Base-by-base conservation (phyloP, 2,888 invertebrate species). In the Trimorus sp. region DNA sequence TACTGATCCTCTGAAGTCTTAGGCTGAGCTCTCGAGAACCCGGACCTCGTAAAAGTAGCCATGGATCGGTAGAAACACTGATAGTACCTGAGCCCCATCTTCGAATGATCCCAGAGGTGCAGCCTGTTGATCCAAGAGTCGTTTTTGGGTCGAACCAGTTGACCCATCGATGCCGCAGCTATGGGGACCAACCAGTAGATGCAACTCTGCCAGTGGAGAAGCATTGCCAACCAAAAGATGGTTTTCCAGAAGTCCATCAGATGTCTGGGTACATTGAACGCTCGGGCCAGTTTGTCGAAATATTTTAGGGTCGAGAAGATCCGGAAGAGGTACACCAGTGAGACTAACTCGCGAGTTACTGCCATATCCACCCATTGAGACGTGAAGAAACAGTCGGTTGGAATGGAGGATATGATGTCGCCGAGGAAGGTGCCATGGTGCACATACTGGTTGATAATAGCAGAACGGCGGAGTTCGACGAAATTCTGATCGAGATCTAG, bases 141-240 rank as follows among this genome's bases (percentile, higher is more conserved):
- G 45, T 85, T 83, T 2, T 69, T 9, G 0, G 90, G 89, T 14
- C 69, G 62, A 26, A 58, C 11, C 0, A 87, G 87, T 3, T n/a
- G 9, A 1, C 49, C 40, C 49, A 87, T 7, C 0, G 89, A 88
- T 0, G 79, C 73, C 9, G 77, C 63, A 0, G 83, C 84, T 9
- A 90, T 73, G 0, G 91, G 90, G 7, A 90, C 70, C n/a, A 90
- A 79, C 88, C 90, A 91, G 15, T 85, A 88, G 3, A 90, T 59
- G 42, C 91, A 91, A 4, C 89, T 83, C 42, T 89, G 87, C 91
- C 91, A 91, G 38, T 91, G 91, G 1, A 91, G 16, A 0, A 79
- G 48, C 9, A 91, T 53, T 6, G 87, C 14, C 0, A 90, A 26
- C 84, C 88, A 86, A 14, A 88, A 87, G 8, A 89, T 79, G 9